Conservation (phyloP, 2,888 invertebrate genomes). For the Parnassius mnemosyne region DNA sequence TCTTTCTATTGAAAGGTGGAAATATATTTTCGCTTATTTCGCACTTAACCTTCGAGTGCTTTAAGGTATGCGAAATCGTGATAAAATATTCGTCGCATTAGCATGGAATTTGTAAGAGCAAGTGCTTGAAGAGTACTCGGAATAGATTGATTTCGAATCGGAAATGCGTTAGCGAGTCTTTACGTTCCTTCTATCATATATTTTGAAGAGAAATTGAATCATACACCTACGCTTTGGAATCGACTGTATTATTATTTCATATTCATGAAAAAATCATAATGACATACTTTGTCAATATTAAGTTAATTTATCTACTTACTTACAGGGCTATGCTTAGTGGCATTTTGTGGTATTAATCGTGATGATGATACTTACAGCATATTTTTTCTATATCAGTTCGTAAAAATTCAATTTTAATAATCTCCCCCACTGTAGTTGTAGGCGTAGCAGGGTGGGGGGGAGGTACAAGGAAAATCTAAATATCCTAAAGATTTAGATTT, state of each 20-base stretch:
- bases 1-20: too few relatives aligned
- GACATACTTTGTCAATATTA: not conserved
- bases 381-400: too few relatives aligned
- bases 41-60: not conserved
- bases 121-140: slow-evolving; percentile 40
- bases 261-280: not conserved
- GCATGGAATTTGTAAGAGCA: slow-evolving; percentile 10
- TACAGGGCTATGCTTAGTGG: too few relatives aligned
- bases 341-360: too few relatives aligned
- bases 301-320: too few relatives aligned
- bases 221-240: slow-evolving; percentile 7
- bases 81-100: slow-evolving; percentile 19
- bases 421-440: too few relatives aligned
- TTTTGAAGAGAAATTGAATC: slow-evolving; percentile 20
- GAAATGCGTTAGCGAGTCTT: slow-evolving; percentile 19
- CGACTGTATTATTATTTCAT: not conserved
- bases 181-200: slow-evolving; percentile 6
- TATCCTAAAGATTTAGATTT: too few relatives aligned
- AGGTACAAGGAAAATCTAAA: too few relatives aligned
- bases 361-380: too few relatives aligned
- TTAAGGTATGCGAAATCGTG: slow-evolving; percentile 4
- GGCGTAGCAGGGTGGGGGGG: too few relatives aligned
- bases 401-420: too few relatives aligned
- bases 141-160: slow-evolving; percentile 57
- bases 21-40: too few relatives aligned